A percentile compares a stretch with the other conserved stretches of the same genome.
Conservation (phyloP, 2,113 vertebrate species). For the Heterotilapia buettikoferi region DNA sequence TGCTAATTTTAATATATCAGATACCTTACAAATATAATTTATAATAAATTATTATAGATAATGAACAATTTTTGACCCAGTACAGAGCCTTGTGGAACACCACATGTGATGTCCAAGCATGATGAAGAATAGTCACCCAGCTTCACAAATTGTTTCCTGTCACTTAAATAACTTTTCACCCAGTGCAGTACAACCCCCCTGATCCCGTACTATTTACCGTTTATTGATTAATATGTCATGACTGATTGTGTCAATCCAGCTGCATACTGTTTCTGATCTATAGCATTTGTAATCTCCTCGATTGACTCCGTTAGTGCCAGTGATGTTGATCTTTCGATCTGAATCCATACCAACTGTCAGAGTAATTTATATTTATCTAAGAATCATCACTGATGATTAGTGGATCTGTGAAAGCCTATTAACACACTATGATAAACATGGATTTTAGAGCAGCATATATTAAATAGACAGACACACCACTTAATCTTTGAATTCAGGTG, state of each 20-base stretch:
- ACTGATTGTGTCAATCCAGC: not conserved
- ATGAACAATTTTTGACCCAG: fast-evolving
- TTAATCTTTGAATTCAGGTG: not conserved
- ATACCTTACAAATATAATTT: not conserved
- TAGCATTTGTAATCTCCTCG: not conserved
- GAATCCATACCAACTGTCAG: not conserved
- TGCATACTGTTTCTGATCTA: not conserved
- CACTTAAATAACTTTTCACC: not conserved
- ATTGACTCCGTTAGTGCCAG: not conserved
- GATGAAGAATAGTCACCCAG: not conserved
- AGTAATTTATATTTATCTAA: not conserved
- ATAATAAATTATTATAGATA: not conserved
- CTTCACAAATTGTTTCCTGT: not conserved
- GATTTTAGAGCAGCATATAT: not conserved
- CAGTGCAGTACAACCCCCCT: not conserved
- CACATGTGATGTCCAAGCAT: not conserved
- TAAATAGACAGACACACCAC: fast-evolving
- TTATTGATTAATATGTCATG: not conserved
- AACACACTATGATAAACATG: fast-evolving
- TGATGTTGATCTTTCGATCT: fast-evolving
- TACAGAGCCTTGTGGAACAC: not conserved
- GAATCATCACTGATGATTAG: not conserved
- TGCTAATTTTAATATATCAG: not conserved
- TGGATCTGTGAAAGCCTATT: not conserved
- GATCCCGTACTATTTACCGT: not conserved